A percentile compares a stretch with the other conserved stretches of the same genome.
Evolutionary conservation across 37 sponge, comb jelly and placozoan genomes (phyloP).

Genomic region (Ianthella basta): DNA sequence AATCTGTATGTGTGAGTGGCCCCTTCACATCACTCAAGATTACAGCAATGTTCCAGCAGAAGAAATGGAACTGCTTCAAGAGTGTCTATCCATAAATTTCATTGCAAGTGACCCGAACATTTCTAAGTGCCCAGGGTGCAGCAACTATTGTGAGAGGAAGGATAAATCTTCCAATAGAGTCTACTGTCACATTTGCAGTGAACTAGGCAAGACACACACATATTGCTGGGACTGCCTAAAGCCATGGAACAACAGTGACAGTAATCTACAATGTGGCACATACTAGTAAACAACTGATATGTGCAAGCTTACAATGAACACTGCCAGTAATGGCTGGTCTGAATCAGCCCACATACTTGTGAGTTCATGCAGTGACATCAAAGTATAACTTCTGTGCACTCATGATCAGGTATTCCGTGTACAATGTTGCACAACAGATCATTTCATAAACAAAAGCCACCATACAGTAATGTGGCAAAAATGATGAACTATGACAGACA

Average conservation of each 20-base stretch:
- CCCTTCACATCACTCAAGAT: conserved; percentile 8
- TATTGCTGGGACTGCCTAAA: conserved; percentile 53
- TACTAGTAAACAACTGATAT: no score
- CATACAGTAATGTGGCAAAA: no score
- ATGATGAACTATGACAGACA: no score
- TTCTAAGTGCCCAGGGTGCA: conserved; percentile 55
- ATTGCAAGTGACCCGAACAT: conserved; percentile 28
- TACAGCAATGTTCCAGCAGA: conserved; percentile 23
- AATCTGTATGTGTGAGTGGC: conserved; percentile 37
- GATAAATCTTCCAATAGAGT: conserved; percentile 23
- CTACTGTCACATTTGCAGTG: conserved; percentile 38
- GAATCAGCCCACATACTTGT: no score
- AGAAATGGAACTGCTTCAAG: conserved; percentile 33
- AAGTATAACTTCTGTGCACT: no score
- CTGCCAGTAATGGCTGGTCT: no score
- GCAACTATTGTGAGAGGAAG: conserved; percentile 39
- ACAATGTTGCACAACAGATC: no score
- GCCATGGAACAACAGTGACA: conserved; percentile 40
- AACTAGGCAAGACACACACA: conserved; percentile 8
- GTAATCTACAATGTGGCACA: conserved; percentile 41
- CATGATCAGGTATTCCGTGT: no score
- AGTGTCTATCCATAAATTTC: conserved; percentile 29
- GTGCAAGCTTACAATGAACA: no score
- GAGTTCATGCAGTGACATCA: no score
- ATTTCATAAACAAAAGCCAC: no score